Conservation (phyloP, 2,113 vertebrate species). For the Psittacus erithacus region DNA sequence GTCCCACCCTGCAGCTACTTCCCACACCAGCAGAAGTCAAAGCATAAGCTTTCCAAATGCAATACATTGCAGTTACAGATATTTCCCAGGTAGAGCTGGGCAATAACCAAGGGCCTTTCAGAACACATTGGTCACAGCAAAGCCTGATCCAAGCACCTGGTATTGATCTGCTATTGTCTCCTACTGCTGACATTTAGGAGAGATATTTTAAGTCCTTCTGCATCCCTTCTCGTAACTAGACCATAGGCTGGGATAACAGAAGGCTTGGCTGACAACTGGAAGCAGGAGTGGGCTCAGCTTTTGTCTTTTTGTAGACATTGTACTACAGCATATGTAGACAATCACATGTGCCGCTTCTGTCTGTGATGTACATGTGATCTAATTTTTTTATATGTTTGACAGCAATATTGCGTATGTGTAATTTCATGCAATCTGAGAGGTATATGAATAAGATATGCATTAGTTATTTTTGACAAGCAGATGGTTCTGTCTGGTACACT, state of each 20-base stretch:
- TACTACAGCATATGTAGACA: not conserved
- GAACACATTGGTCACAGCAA: not conserved
- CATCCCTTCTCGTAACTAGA: not conserved
- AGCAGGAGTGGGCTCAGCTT: not conserved
- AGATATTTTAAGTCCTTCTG: not conserved
- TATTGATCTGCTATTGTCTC: not conserved
- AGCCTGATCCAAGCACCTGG: not conserved
- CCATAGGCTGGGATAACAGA: not conserved
- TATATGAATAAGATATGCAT: not conserved
- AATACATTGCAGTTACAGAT: not conserved
- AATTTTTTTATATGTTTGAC: not conserved
- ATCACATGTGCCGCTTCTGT: not conserved
- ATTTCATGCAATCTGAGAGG: not conserved
- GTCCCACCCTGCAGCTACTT: not conserved
- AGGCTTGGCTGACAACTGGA: not conserved
- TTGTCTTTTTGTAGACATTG: not conserved
- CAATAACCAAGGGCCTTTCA: not conserved
- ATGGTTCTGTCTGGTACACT: not conserved
- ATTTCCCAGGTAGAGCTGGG: not conserved
- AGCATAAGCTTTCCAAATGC: not conserved
- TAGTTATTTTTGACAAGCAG: not conserved
- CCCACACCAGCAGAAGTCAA: not conserved
- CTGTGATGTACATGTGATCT: not conserved
- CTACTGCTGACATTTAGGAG: not conserved
- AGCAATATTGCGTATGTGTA: no score